A percentile compares a stretch with the other conserved stretches of the same genome.
These are phyloP conservation scores for Pseudocheirus occidentalis DNA, from an alignment of 2,797 vertebrate species.

Conservation along the genomic window DNA sequence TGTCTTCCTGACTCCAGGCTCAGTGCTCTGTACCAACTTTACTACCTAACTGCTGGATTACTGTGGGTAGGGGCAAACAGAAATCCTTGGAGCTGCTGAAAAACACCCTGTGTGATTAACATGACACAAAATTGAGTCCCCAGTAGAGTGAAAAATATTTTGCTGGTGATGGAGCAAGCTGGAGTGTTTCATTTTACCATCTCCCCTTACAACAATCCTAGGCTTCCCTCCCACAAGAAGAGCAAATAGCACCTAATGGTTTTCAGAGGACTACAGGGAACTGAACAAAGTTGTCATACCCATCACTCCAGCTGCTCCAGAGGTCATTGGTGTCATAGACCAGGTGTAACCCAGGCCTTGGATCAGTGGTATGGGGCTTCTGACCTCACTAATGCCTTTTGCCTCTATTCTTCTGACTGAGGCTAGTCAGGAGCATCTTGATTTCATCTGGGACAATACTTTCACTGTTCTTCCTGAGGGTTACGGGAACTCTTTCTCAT, in stretches of 20 bases:
- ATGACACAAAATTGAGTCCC: background rate
- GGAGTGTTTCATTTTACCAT: background rate
- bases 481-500: background rate
- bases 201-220: background rate
- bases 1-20: background rate
- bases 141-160: background rate
- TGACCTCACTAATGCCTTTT: background rate
- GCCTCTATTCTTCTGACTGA: background rate
- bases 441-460: background rate
- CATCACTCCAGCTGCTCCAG: background rate
- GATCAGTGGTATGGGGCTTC: background rate
- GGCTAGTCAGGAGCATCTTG: background rate
- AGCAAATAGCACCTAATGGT: background rate
- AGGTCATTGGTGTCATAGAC: background rate
- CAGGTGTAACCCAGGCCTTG: background rate
- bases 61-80: background rate
- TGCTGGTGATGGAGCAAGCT: background rate
- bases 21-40: background rate
- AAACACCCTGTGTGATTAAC: background rate
- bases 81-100: background rate
- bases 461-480: background rate
- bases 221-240: background rate
- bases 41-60: background rate
- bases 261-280: background rate
- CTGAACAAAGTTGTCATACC: background rate